Percentiles rank a stretch among this genome's conserved stretches.
phyloP scores from a whole-genome alignment of 2,888 invertebrate genomes.

The Cybosia mesomella region DNA sequence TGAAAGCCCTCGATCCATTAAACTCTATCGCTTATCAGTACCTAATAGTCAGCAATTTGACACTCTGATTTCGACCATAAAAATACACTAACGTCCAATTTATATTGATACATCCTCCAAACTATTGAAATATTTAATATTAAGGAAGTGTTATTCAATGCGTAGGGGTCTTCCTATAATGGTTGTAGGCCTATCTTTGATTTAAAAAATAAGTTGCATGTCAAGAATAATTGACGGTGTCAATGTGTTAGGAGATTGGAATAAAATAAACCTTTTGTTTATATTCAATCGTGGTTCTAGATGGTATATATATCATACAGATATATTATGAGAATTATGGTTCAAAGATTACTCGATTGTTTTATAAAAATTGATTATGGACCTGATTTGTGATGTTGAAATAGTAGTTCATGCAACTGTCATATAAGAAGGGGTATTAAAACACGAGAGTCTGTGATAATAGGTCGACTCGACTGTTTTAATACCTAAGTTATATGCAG shows the following conservation, averaged over 20 bases:
- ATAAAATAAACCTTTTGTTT: constrained; percentile 65
- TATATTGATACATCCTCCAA: constrained; percentile 15
- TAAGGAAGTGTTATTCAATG: neutral
- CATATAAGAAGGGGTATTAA: no score
- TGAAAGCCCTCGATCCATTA: constrained; percentile 52
- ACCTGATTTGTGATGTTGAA: neutral
- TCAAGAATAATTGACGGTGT: constrained; percentile 65
- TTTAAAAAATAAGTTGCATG: constrained; percentile 59
- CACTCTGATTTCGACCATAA: constrained; percentile 56
- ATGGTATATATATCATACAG: constrained; percentile 45
- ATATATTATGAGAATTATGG: constrained; percentile 29
- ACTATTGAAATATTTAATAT: constrained; percentile 1
- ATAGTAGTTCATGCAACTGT: no score
- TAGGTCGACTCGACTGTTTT: no score
- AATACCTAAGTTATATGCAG: no score
- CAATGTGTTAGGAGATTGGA: constrained; percentile 56
- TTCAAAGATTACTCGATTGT: constrained; percentile 19
- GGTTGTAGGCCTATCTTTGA: constrained; percentile 51
- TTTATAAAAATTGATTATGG: constrained; percentile 7
- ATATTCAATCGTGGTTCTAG: constrained; percentile 49
- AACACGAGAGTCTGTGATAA: no score
- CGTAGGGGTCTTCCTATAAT: constrained; percentile 21
- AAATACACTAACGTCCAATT: constrained; percentile 29
- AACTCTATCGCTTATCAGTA: constrained; percentile 61
- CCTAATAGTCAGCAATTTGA: constrained; percentile 66